Evolutionary conservation across 2,797 vertebrate genomes (phyloP).

Genomic region (Lagodon rhomboides): DNA sequence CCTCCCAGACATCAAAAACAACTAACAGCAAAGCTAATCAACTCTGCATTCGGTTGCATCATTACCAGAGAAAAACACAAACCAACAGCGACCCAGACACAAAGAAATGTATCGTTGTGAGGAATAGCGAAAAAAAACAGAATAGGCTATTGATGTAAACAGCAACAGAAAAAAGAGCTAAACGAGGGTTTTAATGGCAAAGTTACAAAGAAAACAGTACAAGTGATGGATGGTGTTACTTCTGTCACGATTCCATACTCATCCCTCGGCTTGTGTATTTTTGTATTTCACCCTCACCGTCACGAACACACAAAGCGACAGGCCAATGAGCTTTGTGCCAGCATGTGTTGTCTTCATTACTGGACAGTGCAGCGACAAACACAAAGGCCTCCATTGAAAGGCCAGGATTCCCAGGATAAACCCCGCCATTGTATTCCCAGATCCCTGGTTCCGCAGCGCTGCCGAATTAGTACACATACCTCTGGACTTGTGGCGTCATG

Average conservation of each 20-base stretch:
- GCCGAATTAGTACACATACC: constrained; percentile 72
- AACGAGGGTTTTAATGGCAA: constrained; percentile 24
- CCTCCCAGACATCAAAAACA: constrained; percentile 27
- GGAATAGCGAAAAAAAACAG: background rate
- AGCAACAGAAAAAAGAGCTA: background rate
- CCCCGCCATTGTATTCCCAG: constrained; percentile 69
- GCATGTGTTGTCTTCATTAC: constrained; percentile 69
- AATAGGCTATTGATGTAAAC: constrained; percentile 3
- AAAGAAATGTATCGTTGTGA: constrained; percentile 15
- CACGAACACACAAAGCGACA: constrained; percentile 41
- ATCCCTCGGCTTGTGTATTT: constrained; percentile 32
- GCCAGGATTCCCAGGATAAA: constrained; percentile 76
- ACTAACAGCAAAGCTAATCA: constrained; percentile 34
- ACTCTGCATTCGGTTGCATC: constrained; percentile 25
- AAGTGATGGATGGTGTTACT: constrained; percentile 19
- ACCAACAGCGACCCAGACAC: constrained; percentile 19
- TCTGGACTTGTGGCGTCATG: constrained; percentile 52
- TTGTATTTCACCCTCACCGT: constrained; percentile 23
- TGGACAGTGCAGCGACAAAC: constrained; percentile 60
- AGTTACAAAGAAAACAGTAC: background rate
- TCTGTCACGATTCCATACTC: constrained; percentile 5
- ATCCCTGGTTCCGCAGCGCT: constrained; percentile 69
- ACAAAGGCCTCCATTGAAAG: constrained; percentile 77
- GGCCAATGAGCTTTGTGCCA: constrained; percentile 65
- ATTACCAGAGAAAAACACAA: constrained; percentile 28